Conservation (phyloP, 2,113 vertebrate genomes). For the Raja brachyura region DNA sequence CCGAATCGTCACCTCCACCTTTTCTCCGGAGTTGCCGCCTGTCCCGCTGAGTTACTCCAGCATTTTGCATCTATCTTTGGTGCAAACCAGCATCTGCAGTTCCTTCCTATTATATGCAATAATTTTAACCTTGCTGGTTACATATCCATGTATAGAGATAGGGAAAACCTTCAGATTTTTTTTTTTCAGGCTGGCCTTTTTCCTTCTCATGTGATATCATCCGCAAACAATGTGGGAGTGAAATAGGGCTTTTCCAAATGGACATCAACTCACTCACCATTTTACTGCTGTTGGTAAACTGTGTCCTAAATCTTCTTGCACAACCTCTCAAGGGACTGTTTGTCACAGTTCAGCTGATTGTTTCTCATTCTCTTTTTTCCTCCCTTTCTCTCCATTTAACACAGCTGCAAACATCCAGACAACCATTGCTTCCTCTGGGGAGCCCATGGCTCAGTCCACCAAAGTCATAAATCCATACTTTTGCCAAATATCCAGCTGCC, state of each 20-base stretch:
- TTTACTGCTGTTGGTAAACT: background rate
- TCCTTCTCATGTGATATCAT: background rate
- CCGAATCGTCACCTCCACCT: too few species aligned
- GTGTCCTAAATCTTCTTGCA: background rate
- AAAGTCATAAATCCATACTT: background rate
- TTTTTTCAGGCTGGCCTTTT: too few species aligned
- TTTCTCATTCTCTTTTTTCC: background rate
- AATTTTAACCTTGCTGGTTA: too few species aligned
- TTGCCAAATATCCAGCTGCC: slow-evolving; percentile 17
- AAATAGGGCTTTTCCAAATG: background rate
- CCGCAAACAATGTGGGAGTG: background rate
- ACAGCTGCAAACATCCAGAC: background rate
- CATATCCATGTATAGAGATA: too few species aligned
- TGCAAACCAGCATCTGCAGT: too few species aligned
- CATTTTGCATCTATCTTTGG: too few species aligned
- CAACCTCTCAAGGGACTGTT: background rate
- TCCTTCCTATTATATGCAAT: too few species aligned
- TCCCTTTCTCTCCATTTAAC: background rate
- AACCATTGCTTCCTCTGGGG: background rate
- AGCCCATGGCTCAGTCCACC: background rate
- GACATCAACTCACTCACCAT: background rate
- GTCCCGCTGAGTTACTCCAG: too few species aligned
- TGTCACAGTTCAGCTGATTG: background rate
- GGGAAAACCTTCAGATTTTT: too few species aligned
- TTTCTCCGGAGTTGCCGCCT: too few species aligned